phyloP scores from a whole-genome alignment of 2,888 invertebrate genomes.

The Campaea margaritaria region DNA sequence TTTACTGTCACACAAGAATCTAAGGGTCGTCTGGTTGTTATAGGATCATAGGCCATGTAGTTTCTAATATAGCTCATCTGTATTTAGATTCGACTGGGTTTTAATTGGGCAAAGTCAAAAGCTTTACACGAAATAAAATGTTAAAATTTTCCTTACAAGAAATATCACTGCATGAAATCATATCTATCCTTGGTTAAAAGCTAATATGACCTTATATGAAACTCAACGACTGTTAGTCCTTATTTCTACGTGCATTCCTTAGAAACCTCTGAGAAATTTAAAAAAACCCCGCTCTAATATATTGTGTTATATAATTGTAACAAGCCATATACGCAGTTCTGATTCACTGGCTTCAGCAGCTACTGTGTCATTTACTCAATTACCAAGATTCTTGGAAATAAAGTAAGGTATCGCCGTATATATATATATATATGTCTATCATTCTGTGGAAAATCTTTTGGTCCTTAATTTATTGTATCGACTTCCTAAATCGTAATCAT shows the following conservation, averaged over 20 bases:
- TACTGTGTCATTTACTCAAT: conserved; percentile 33
- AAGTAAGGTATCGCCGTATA: conserved; percentile 26
- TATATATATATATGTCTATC: no score
- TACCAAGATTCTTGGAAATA: conserved; percentile 36
- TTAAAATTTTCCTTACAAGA: background rate
- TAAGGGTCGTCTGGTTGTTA: no score
- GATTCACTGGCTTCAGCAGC: conserved; percentile 29
- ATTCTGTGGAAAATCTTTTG: conserved; percentile 32
- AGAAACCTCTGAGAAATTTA: conserved; percentile 11
- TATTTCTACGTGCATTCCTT: background rate
- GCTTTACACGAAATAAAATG: no score
- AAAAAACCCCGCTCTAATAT: conserved; percentile 27
- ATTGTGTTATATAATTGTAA: conserved; percentile 17
- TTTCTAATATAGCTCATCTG: no score
- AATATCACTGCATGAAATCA: no score
- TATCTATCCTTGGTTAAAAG: no score
- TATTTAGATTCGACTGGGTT: no score
- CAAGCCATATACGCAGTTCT: conserved; percentile 31
- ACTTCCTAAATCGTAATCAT: conserved; percentile 17
- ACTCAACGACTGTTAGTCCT: background rate
- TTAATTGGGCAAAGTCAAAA: no score
- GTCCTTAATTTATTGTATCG: conserved; percentile 13
- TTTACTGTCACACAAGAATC: no score
- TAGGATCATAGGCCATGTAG: no score
- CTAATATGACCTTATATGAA: no score